These are phyloP conservation scores for Tenthredo mesomela DNA, from an alignment of 2,888 invertebrate species.

Conservation along the genomic window DNA sequence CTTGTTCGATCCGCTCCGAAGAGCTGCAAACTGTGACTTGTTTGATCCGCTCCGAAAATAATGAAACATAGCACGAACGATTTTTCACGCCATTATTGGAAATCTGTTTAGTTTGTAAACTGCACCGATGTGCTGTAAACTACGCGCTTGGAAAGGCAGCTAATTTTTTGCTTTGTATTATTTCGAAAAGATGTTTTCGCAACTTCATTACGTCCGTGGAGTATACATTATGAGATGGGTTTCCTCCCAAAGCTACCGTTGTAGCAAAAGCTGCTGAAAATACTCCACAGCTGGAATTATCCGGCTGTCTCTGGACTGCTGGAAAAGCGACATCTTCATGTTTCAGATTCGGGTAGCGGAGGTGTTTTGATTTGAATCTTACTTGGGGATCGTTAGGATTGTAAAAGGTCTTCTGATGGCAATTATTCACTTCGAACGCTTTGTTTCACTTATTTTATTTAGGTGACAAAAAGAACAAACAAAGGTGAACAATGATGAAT, in stretches of 20 bases:
- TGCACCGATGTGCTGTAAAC: background rate
- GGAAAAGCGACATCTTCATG: background rate
- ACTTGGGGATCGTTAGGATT: too few relatives aligned
- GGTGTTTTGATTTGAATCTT: too few relatives aligned
- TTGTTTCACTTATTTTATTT: too few relatives aligned
- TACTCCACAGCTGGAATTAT: constrained; percentile 16
- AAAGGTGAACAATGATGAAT: too few relatives aligned
- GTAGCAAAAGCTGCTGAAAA: constrained; percentile 30
- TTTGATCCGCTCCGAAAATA: too few relatives aligned
- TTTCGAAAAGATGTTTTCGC: background rate
- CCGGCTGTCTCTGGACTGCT: background rate
- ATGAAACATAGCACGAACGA: background rate
- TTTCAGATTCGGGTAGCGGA: background rate
- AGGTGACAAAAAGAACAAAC: too few relatives aligned
- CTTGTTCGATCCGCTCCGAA: too few relatives aligned
- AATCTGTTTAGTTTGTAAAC: background rate
- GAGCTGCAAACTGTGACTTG: too few relatives aligned
- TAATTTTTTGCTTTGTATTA: constrained; percentile 4
- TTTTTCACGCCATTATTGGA: background rate
- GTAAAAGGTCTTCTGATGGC: too few relatives aligned
- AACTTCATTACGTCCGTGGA: background rate
- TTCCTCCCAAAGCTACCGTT: constrained; percentile 4
- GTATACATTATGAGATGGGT: background rate
- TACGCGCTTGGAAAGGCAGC: constrained; percentile 1
- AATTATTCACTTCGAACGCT: too few relatives aligned